Conservation (phyloP, 1,140 invertebrate genomes). For the Saccostrea glomerata region DNA sequence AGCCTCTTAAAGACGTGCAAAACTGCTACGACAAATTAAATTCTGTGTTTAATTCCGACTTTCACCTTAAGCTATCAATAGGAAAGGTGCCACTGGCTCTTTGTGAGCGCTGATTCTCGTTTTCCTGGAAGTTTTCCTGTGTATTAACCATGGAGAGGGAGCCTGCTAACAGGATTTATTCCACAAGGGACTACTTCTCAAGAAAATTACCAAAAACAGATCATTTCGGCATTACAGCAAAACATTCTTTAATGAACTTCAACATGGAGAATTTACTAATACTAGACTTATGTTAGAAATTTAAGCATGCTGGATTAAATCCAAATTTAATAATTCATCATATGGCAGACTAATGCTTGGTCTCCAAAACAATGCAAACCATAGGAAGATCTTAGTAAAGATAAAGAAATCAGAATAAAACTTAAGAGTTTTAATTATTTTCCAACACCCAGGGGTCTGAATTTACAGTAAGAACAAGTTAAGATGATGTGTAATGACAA, state of each 20-base stretch:
- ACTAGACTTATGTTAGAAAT: too few species aligned
- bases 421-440: too few species aligned
- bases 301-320: background rate
- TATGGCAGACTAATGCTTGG: background rate
- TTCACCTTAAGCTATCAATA: background rate
- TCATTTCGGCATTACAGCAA: background rate
- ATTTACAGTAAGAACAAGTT: too few species aligned
- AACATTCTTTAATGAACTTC: background rate
- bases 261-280: background rate
- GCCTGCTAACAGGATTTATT: background rate
- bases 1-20: background rate
- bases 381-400: too few species aligned
- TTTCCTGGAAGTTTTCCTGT: background rate
- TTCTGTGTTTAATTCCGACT: background rate
- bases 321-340: background rate
- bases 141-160: background rate
- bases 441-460: too few species aligned
- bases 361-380: background rate
- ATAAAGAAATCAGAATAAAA: too few species aligned
- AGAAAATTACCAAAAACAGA: background rate
- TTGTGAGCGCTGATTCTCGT: background rate
- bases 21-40: background rate
- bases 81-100: background rate
- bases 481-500: too few species aligned
- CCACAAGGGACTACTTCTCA: background rate